Base-by-base conservation (phyloP, 2,113 vertebrate species). In the Notothenia rossii region DNA sequence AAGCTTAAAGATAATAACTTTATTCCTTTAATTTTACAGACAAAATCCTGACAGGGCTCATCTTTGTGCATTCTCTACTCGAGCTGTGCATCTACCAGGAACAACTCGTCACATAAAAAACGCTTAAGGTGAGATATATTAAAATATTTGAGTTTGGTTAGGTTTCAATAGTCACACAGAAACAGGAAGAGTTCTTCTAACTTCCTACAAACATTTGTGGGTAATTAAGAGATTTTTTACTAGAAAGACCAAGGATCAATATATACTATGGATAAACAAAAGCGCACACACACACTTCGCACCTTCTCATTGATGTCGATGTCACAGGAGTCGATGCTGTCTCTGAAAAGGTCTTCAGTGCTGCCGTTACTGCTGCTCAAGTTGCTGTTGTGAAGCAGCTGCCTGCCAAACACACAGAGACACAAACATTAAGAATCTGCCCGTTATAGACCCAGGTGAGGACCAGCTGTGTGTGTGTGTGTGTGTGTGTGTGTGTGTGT, bases 321-420 rank as follows among this genome's bases (percentile, higher is more conserved):
- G 68, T 99, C 97, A 78, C 96, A 97, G 55, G 97, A 98, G 93
- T 99, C 98, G 10, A 99, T 97, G 94, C 97, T 98, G 89, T 98
- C 98, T 88, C 96, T 84, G 94, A 98, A 99, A 80, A 99, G 93
- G 89, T 99, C 98, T 88, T 99, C 98, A 0, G 97, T 98, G 92
- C 98, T 99, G 90, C 97, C 97, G 0, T 97, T 97, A 48, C 96
- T 98, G 94, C 98, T 99, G 95, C 97, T 99, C 88, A 99, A 93
- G 93, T 99, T 98, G 94, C 98, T 99, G 93, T 96, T 96, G 88
- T 99, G 96, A 83, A 99, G 96, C 69, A 99, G 96, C 71, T 99
- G 97, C 83, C 98, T 99, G 95, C 67, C 73, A 88, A 73, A 91
- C 84, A 86, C 36, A 85, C 3, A 64, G 36, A 79, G 20, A 58